Percentiles rank a stretch among this genome's conserved stretches.
Conservation (phyloP, 2,888 invertebrate species). For the Halictus quadricinctus region DNA sequence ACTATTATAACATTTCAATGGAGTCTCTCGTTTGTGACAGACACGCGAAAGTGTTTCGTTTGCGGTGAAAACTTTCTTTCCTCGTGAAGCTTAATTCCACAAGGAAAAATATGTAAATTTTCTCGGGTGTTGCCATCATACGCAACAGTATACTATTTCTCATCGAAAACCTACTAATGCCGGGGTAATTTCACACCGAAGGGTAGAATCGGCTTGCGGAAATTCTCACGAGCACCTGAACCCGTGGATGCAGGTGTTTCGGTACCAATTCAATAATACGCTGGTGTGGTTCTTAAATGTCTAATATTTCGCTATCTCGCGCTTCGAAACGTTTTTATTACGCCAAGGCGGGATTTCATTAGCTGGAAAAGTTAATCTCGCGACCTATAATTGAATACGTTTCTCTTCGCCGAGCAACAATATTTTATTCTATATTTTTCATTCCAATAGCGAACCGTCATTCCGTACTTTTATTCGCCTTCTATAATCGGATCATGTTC, state of each 20-base stretch:
- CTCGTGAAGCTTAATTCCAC: background rate
- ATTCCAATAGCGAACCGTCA: background rate
- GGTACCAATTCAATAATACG: slow-evolving; percentile 56
- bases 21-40: background rate
- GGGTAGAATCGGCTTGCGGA: slow-evolving; percentile 26
- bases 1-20: background rate
- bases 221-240: slow-evolving; percentile 59
- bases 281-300: slow-evolving; percentile 44
- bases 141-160: slow-evolving; percentile 21
- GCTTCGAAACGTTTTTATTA: slow-evolving; percentile 41
- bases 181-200: slow-evolving; percentile 21
- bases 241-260: slow-evolving; percentile 58
- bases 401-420: background rate
- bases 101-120: background rate
- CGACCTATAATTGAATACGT: background rate
- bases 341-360: background rate
- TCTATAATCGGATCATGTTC: background rate
- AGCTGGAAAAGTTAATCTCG: background rate
- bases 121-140: background rate
- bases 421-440: background rate
- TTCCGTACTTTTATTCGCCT: background rate
- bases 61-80: background rate
- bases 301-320: slow-evolving; percentile 36
- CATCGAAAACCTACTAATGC: slow-evolving; percentile 31
- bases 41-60: background rate